Conservation (phyloP, 2,113 vertebrate species). For the Cavia porcellus region DNA sequence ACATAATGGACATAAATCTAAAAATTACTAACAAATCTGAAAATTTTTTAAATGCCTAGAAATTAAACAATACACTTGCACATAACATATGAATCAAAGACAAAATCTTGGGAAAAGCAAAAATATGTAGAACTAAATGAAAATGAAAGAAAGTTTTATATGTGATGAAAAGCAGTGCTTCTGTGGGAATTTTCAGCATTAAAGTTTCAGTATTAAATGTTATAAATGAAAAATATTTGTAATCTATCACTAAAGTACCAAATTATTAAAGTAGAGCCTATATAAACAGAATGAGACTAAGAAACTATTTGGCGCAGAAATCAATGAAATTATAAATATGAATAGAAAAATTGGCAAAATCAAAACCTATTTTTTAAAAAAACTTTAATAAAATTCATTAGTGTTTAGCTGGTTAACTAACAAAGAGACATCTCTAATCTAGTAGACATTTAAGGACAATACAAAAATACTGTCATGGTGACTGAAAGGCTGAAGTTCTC, state of each 20-base stretch:
- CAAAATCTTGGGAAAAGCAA: background rate
- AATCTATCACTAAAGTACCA: background rate
- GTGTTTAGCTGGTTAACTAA: background rate
- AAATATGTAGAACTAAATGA: background rate
- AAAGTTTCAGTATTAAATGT: background rate
- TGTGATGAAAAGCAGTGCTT: background rate
- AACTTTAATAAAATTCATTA: background rate
- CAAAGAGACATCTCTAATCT: background rate
- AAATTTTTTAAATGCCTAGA: background rate
- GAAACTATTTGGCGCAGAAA: background rate
- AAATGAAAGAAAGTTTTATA: background rate
- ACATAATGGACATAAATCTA: background rate
- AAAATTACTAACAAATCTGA: background rate
- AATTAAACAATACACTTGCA: background rate
- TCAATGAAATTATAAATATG: background rate
- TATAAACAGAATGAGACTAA: background rate
- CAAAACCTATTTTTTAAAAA: background rate
- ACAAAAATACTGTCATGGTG: background rate
- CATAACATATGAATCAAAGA: background rate
- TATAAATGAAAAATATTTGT: background rate
- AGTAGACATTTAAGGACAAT: background rate
- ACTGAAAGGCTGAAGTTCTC: background rate
- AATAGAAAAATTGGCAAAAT: slow-evolving; percentile 4
- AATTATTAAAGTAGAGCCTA: background rate
- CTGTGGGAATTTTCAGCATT: background rate